Percentiles rank a stretch among this genome's conserved stretches.
These are phyloP conservation scores for Leptatherina wallacei DNA, from an alignment of 2,797 vertebrate species.

Conservation along the genomic window DNA sequence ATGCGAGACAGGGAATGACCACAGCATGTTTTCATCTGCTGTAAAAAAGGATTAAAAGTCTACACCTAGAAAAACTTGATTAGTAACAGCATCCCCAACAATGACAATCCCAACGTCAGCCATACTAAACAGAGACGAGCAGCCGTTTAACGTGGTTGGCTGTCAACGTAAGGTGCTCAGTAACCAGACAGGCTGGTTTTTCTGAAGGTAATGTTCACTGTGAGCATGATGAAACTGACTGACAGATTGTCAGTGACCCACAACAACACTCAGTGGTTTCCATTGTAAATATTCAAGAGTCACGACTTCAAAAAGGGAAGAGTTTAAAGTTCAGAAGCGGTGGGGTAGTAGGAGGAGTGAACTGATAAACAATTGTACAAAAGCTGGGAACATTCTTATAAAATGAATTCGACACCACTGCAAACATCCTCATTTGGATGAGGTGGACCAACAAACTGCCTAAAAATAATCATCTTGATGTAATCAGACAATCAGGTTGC, in stretches of 20 bases:
- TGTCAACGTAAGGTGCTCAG: conserved; percentile 15
- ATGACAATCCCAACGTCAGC: conserved; percentile 8
- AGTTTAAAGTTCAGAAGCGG: background rate
- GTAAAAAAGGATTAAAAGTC: conserved; percentile 1
- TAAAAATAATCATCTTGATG: conserved; percentile 1
- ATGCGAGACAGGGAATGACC: background rate
- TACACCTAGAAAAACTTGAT: conserved; percentile 34
- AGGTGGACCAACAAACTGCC: background rate
- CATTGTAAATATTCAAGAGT: conserved; percentile 21
- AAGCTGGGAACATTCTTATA: background rate
- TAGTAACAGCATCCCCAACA: conserved; percentile 2
- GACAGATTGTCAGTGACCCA: conserved; percentile 29
- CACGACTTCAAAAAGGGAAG: conserved; percentile 4
- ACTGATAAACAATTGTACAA: background rate
- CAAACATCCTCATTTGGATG: background rate
- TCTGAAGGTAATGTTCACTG: conserved; percentile 36
- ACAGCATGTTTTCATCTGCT: conserved; percentile 4
- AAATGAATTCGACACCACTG: background rate
- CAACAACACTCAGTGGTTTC: background rate
- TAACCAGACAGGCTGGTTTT: conserved; percentile 71
- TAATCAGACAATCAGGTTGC: conserved; percentile 22
- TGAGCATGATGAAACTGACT: conserved; percentile 38
- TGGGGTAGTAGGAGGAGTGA: background rate
- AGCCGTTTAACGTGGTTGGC: background rate
- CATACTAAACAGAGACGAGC: background rate